Percentiles rank a stretch among this genome's conserved stretches.
phyloP scores from a whole-genome alignment of 2,888 invertebrate species.

The Pinctada fucata region DNA sequence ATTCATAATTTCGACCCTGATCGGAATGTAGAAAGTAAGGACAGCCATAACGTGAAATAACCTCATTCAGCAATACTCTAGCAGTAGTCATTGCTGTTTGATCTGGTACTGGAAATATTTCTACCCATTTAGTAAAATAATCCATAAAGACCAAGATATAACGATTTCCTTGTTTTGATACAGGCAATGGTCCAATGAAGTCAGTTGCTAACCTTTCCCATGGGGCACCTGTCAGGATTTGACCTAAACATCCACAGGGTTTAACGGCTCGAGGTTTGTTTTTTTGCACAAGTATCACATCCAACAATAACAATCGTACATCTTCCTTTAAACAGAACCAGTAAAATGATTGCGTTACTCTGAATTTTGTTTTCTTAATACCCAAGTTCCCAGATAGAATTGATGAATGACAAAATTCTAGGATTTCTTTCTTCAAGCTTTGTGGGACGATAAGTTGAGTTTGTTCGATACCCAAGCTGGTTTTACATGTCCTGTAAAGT shows the following conservation, averaged over 20 bases:
- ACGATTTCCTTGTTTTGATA: constrained; percentile 20
- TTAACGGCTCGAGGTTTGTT: constrained; percentile 10
- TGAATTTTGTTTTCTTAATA: constrained; percentile 13
- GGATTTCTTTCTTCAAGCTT: constrained; percentile 8
- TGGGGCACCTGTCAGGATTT: constrained; percentile 88
- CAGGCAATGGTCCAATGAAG: constrained; percentile 33
- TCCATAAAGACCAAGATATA: constrained; percentile 33
- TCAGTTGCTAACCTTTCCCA: constrained; percentile 30
- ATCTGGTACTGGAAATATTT: constrained; percentile 26
- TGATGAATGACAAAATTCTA: constrained; percentile 9
- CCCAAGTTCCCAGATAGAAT: constrained; percentile 23
- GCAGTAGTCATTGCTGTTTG: constrained; percentile 22
- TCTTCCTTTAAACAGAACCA: constrained; percentile 24
- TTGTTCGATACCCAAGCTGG: neutral
- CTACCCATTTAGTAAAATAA: constrained; percentile 35
- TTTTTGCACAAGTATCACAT: constrained; percentile 24
- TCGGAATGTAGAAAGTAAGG: constrained; percentile 39
- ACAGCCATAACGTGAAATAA: constrained; percentile 16
- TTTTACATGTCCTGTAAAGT: neutral
- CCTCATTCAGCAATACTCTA: neutral
- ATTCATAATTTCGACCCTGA: constrained; percentile 42
- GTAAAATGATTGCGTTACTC: constrained; percentile 18
- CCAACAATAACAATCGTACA: neutral
- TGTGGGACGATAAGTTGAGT: constrained; percentile 7
- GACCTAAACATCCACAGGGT: constrained; percentile 1